These are phyloP conservation scores for Coryphaenoides rupestris DNA, from an alignment of 2,113 vertebrate genomes.

Conservation along the genomic window DNA sequence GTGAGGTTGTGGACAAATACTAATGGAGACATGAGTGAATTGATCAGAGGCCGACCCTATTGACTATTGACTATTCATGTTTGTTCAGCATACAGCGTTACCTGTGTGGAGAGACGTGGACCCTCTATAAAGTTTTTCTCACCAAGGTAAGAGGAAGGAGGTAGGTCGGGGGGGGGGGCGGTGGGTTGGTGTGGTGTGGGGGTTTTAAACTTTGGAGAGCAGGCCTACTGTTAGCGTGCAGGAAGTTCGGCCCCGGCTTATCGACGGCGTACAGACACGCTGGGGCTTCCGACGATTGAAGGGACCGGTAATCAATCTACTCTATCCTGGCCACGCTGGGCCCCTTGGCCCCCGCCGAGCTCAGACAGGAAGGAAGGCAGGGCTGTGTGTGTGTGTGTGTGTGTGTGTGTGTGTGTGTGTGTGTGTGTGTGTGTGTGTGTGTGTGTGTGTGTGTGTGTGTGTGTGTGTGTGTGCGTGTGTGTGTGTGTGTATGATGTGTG, in stretches of 20 bases:
- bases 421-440: too few relatives aligned
- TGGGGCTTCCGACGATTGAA: slow-evolving; percentile 52
- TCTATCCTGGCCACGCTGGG: slow-evolving; percentile 63
- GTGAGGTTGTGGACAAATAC: too few relatives aligned
- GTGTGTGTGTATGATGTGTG: too few relatives aligned
- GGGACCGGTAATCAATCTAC: slow-evolving; percentile 73
- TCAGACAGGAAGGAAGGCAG: slow-evolving; percentile 70
- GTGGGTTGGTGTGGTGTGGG: slow-evolving; percentile 37
- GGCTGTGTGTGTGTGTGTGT: slow-evolving; percentile 8
- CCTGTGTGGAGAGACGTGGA: too few relatives aligned
- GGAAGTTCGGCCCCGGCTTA: slow-evolving; percentile 52
- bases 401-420: not conserved
- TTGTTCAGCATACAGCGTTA: too few relatives aligned
- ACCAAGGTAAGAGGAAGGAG: not conserved
- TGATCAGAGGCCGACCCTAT: too few relatives aligned
- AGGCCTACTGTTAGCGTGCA: slow-evolving; percentile 20
- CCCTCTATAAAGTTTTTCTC: too few relatives aligned
- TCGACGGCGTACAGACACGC: slow-evolving; percentile 48
- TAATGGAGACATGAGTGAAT: too few relatives aligned
- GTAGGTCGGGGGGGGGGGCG: not conserved
- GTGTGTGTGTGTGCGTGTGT: too few relatives aligned
- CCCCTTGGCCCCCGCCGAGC: slow-evolving; percentile 35
- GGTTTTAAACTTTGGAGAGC: slow-evolving; percentile 61
- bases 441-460: too few relatives aligned
- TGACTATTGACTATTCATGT: too few relatives aligned